Base-by-base conservation (phyloP, 2,797 vertebrate genomes). In the Hylomyscus alleni region DNA sequence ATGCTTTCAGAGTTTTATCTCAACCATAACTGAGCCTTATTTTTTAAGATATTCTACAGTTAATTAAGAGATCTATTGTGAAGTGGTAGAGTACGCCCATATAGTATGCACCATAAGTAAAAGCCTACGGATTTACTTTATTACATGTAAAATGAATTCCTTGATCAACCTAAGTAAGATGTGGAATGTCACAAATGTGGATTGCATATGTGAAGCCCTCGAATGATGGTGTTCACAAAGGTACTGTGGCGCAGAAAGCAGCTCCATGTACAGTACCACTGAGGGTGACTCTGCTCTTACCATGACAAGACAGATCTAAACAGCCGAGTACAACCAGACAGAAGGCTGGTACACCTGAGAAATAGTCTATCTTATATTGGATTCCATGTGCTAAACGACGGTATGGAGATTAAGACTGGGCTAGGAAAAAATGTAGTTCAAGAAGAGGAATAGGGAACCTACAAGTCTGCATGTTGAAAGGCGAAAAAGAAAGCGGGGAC, bases 321-420 rank as follows among this genome's bases (percentile, higher is more conserved):
- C 47, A n/a, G 22, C 20, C 0, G 26, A 47, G 6, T 56, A 4
- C 2, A 89, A 75, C 4, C 14, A 75, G 20, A 10, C 1, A n/a
- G 62, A 14, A 65, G 44, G 1, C 12, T 89, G n/a, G 0, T n/a
- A 58, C 6, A 2, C 13, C 15, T 80, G 54, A 26, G 47, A 81
- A 72, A 62, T 56, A 47, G 17, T 75, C 0, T 12, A 20, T 80
- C 6, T 7, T 69, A 15, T 58, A 34, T 24, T 58, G 12, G 14
- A 14, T 92, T 93, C 81, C 56, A 50, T 13, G 78, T 93, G 58
- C 8, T 87, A 91, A 54, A 75, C 44, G 83, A 75, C 24, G 54
- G 17, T 40, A 58, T n/a, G 29, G 72, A 73, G 13, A 73, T 67
- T 88, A 60, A 90, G 44, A 20, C 62, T 78, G 34, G 78, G 58